Evolutionary conservation across 2,113 vertebrate genomes (phyloP).

Genomic region (Empidonax alnorum): DNA sequence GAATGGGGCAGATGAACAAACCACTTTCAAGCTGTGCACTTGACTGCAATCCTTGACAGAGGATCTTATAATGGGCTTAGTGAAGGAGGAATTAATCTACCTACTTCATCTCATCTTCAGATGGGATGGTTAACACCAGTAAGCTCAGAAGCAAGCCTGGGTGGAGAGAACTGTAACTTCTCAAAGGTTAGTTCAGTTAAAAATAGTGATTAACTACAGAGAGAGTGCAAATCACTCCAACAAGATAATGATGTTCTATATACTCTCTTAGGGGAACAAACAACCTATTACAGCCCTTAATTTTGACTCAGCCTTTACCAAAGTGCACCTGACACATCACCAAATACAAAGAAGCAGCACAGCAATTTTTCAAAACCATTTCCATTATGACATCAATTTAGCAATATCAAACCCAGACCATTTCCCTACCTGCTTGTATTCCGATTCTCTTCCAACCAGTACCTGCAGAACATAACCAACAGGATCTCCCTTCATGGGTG

Average conservation of each 20-base stretch:
- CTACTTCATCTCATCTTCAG: background rate
- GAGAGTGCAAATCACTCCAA: background rate
- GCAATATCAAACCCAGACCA: background rate
- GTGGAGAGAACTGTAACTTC: background rate
- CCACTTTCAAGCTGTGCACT: background rate
- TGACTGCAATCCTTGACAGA: background rate
- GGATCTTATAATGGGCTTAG: background rate
- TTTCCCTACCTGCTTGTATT: constrained; percentile 93
- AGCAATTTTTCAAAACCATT: background rate
- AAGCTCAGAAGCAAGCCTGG: background rate
- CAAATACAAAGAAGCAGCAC: background rate
- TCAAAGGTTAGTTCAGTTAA: background rate
- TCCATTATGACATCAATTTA: background rate
- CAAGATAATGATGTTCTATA: background rate
- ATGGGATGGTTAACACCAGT: background rate
- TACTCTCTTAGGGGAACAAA: background rate
- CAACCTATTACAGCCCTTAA: constrained; percentile 3
- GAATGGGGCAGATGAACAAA: background rate
- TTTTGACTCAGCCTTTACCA: constrained; percentile 18
- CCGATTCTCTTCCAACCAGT: constrained; percentile 92
- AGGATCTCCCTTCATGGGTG: constrained; percentile 95
- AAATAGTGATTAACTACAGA: background rate
- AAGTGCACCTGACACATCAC: constrained; percentile 4
- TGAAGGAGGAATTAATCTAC: background rate
- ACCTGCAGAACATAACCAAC: constrained; percentile 92